phyloP scores from a whole-genome alignment of 2,888 invertebrate genomes.

The Drosophila borealis region DNA sequence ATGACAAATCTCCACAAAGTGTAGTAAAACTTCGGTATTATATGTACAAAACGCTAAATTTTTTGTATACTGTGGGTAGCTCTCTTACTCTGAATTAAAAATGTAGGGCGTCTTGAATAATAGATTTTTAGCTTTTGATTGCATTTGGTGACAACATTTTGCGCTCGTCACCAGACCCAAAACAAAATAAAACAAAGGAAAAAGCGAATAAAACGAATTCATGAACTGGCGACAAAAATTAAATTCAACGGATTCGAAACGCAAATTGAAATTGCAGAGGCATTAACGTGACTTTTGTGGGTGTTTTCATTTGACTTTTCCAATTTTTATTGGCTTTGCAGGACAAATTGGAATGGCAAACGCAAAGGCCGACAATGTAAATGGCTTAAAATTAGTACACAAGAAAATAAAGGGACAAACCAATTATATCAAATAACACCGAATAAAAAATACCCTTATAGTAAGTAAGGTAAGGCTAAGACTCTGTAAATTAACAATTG shows the following conservation, averaged over 20 bases:
- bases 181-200: conserved; percentile 15
- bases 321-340: conserved; percentile 44
- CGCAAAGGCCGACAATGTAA: conserved; percentile 12
- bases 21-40: neutral
- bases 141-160: conserved; percentile 61
- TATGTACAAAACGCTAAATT: neutral
- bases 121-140: conserved; percentile 76
- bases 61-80: too few species aligned
- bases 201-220: conserved; percentile 6
- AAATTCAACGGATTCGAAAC: conserved; percentile 46
- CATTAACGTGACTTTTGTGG: conserved; percentile 60
- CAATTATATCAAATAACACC: neutral
- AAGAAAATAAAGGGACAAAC: neutral
- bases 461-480: too few species aligned
- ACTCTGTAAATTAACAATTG: neutral
- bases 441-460: neutral
- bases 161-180: conserved; percentile 9
- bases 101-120: conserved; percentile 64
- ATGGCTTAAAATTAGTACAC: conserved; percentile 25
- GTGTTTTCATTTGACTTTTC: conserved; percentile 38
- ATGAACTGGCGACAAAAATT: conserved; percentile 40
- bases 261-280: conserved; percentile 63
- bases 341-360: conserved; percentile 17
- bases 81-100: conserved; percentile 55
- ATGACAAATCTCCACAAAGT: neutral